These are phyloP conservation scores for Ruditapes philippinarum DNA, from an alignment of 1,140 invertebrate species.

Conservation along the genomic window DNA sequence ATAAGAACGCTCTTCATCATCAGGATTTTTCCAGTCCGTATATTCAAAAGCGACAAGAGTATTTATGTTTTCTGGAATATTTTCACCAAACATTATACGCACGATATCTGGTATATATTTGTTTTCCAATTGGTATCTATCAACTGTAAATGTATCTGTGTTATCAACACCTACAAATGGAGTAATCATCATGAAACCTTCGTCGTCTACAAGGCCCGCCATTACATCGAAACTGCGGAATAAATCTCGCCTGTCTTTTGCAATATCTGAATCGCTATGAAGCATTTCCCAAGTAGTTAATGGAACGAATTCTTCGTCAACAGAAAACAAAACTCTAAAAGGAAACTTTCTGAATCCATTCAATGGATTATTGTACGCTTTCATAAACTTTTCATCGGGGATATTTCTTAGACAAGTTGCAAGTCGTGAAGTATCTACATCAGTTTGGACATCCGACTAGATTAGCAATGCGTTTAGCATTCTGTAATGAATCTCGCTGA, in stretches of 20 bases:
- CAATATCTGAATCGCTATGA: constrained; percentile 17
- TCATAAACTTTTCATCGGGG: neutral
- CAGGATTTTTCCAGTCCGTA: constrained; percentile 27
- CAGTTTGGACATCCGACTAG: neutral
- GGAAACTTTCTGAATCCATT: constrained; percentile 16
- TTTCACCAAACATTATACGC: constrained; percentile 9
- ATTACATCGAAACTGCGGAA: constrained; percentile 59
- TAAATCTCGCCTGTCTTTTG: constrained; percentile 1
- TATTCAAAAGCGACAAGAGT: neutral
- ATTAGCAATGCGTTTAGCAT: constrained; percentile 20
- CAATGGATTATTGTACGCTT: neutral
- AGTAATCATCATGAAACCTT: constrained; percentile 14
- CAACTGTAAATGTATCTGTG: neutral
- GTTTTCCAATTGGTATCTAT: neutral
- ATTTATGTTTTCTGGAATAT: constrained; percentile 38
- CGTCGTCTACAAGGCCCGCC: neutral
- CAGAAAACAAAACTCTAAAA: constrained; percentile 34
- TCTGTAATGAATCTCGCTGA: neutral
- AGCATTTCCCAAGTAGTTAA: constrained; percentile 15
- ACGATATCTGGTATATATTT: neutral
- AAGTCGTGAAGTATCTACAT: neutral
- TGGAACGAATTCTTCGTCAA: constrained; percentile 66
- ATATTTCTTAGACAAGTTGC: neutral
- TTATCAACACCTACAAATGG: neutral
- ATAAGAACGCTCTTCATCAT: neutral